Evolutionary conservation across 2,888 invertebrate species (phyloP).

Genomic region (Brassicogethes aeneus): DNA sequence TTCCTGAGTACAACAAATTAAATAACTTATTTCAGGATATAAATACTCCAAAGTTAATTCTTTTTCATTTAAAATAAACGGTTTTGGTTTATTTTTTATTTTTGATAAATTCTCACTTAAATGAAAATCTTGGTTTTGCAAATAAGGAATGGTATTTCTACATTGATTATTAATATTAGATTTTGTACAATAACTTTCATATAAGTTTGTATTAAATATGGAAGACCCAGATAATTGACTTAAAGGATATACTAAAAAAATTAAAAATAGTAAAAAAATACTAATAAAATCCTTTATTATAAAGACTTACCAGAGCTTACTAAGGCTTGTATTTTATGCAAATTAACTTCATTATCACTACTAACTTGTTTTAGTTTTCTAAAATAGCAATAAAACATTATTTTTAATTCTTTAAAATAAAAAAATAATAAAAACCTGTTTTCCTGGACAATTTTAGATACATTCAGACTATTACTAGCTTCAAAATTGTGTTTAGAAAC

Average conservation of each 20-base stretch:
- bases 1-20: constrained; percentile 18
- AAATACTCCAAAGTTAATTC: constrained; percentile 17
- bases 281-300: too few species aligned
- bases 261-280: too few species aligned
- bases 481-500: constrained; percentile 6
- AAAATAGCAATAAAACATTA: too few species aligned
- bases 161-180: constrained; percentile 3
- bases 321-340: too few species aligned
- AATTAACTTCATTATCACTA: too few species aligned
- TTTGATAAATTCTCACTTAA: background rate
- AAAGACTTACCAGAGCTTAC: too few species aligned
- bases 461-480: background rate
- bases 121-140: constrained; percentile 17
- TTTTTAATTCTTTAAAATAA: too few species aligned
- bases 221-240: constrained; percentile 5
- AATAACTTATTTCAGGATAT: constrained; percentile 20
- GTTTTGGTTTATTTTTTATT: background rate
- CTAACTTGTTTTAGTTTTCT: too few species aligned
- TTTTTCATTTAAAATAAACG: constrained; percentile 11
- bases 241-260: constrained; percentile 21
- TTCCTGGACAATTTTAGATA: background rate
- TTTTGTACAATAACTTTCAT: background rate
- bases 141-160: constrained; percentile 19
- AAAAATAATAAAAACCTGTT: constrained; percentile 13
- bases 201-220: constrained; percentile 9